A percentile compares a stretch with the other conserved stretches of the same genome.
Conservation (phyloP, 2,888 invertebrate species). For the Cosmia trapezina region DNA sequence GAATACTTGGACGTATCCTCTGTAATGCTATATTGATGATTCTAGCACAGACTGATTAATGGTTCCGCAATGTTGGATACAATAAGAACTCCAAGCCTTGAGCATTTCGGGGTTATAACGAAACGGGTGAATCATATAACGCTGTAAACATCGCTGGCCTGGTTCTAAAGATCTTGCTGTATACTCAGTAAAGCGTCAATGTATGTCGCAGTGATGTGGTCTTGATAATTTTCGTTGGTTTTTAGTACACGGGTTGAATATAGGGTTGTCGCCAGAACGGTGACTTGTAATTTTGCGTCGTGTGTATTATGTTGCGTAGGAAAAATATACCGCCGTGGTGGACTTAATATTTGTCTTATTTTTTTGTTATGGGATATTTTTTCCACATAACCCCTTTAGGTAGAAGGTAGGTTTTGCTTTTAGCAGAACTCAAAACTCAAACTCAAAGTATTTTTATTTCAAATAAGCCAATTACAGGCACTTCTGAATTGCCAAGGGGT, state of each 20-base stretch:
- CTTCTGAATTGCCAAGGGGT: no score
- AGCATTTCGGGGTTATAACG: slow-evolving; percentile 71
- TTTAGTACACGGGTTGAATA: slow-evolving; percentile 71
- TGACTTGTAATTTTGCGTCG: slow-evolving; percentile 86
- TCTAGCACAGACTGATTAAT: slow-evolving; percentile 90
- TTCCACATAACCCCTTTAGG: background rate
- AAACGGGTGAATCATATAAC: slow-evolving; percentile 29
- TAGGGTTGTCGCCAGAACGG: slow-evolving; percentile 88
- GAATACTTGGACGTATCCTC: slow-evolving; percentile 87
- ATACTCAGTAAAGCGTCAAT: slow-evolving; percentile 54
- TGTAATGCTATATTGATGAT: slow-evolving; percentile 90
- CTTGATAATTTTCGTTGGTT: slow-evolving; percentile 25
- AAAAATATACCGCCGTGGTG: slow-evolving; percentile 74
- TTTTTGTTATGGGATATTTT: slow-evolving; percentile 53
- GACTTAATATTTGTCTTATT: slow-evolving; percentile 71
- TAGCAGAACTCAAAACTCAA: no score
- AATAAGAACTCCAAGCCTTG: slow-evolving; percentile 80
- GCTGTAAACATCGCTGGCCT: slow-evolving; percentile 69
- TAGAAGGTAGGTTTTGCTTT: no score
- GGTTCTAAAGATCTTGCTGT: background rate
- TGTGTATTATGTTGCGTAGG: slow-evolving; percentile 74
- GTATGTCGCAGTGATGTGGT: slow-evolving; percentile 49
- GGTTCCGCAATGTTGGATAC: slow-evolving; percentile 84
- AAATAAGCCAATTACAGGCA: no score
- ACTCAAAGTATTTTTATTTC: no score